These are phyloP conservation scores for Trididemnum clinides DNA, from an alignment of 23 tunicate species.

Conservation along the genomic window DNA sequence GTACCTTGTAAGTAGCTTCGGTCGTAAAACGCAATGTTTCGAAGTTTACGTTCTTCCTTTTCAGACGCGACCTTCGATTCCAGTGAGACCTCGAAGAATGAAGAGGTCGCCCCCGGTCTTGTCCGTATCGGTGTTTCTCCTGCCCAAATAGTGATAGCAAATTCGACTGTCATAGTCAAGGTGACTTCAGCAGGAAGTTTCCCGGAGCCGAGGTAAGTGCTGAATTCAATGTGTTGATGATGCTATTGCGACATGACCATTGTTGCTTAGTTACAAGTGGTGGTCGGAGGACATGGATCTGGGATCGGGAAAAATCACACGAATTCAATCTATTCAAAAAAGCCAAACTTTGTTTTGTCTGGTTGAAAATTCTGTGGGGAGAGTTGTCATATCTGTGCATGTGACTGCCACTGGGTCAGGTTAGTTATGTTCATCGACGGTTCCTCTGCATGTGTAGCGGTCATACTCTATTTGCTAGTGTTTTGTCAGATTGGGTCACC, in stretches of 20 bases:
- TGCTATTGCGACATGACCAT: not conserved
- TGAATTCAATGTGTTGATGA: not conserved
- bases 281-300: conserved; percentile 65
- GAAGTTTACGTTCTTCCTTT: not conserved
- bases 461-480: no score
- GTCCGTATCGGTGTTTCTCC: conserved; percentile 59
- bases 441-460: no score
- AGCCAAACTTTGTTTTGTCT: conserved; percentile 50
- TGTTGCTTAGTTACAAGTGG: conserved; percentile 57
- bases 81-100: conserved; percentile 16
- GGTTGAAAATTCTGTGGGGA: conserved; percentile 79
- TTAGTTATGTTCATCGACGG: no score
- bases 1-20: conserved; percentile 56
- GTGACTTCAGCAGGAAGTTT: conserved; percentile 69
- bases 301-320: not conserved
- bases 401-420: conserved; percentile 31
- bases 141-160: conserved; percentile 17
- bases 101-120: conserved; percentile 20
- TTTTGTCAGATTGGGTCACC: no score
- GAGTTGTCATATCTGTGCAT: conserved; percentile 71
- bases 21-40: not conserved
- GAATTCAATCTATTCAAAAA: conserved; percentile 22
- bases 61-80: not conserved
- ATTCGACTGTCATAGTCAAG: conserved; percentile 41
- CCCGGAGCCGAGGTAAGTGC: conserved; percentile 77